Evolutionary conservation across 2,797 vertebrate genomes (phyloP).

Genomic region (Acanthornis magna): DNA sequence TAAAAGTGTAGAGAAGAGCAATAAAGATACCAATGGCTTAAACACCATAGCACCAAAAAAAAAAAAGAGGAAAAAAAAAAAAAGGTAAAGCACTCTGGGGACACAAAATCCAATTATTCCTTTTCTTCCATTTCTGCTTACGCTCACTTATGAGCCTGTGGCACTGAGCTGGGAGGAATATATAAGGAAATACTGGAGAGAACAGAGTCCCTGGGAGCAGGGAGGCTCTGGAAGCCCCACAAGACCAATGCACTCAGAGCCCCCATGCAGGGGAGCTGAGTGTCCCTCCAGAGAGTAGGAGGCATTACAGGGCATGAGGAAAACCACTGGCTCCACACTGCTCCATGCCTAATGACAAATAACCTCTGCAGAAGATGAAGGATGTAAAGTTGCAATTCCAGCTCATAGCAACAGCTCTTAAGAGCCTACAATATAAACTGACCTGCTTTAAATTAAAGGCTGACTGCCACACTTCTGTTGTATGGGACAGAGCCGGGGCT

Average conservation of each 20-base stretch:
- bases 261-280: background rate
- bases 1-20: background rate
- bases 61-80: background rate
- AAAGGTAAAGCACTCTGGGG: background rate
- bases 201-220: background rate
- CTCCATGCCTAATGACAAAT: background rate
- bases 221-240: background rate
- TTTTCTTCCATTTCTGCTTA: background rate
- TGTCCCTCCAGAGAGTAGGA: background rate
- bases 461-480: background rate
- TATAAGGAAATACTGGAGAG: background rate
- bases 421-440: background rate
- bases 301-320: background rate
- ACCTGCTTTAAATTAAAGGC: background rate
- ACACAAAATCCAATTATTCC: background rate
- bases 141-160: background rate
- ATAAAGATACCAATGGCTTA: conserved; percentile 12
- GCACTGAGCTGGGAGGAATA: background rate
- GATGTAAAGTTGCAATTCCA: background rate
- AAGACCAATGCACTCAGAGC: background rate
- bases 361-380: conserved; percentile 8
- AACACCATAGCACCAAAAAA: background rate
- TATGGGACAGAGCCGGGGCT: background rate
- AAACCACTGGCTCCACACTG: conserved; percentile 25
- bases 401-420: background rate